Percentiles rank a stretch among this genome's conserved stretches.
phyloP scores from a whole-genome alignment of 2,113 vertebrate species.

The Coturnix japonica region DNA sequence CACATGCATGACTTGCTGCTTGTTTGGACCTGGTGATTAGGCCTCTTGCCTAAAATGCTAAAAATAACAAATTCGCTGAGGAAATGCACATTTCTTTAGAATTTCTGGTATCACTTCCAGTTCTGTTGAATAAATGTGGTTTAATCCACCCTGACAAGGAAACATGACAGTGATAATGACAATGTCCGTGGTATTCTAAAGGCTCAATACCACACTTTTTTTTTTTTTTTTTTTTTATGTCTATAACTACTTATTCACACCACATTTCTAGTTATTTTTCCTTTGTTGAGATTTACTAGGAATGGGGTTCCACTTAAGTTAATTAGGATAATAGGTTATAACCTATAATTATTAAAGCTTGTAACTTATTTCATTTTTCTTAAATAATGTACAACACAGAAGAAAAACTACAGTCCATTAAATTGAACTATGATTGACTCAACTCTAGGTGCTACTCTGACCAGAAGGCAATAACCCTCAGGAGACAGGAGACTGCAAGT shows the following conservation, averaged over 20 bases:
- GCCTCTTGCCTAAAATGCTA: background rate
- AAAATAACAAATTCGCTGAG: background rate
- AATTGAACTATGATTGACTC: constrained; percentile 19
- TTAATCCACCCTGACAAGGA: background rate
- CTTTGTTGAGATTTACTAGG: background rate
- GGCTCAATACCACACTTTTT: background rate
- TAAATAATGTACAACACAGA: background rate
- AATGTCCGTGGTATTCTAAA: background rate
- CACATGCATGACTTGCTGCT: background rate
- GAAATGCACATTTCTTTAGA: background rate
- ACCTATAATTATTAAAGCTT: constrained; percentile 16
- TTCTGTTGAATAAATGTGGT: background rate
- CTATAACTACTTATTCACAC: background rate
- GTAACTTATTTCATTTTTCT: background rate
- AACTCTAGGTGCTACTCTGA: constrained; percentile 12
- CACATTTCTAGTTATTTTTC: background rate
- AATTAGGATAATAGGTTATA: background rate
- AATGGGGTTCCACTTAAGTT: constrained; percentile 2
- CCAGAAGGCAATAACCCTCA: constrained; percentile 15
- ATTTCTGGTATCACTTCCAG: background rate
- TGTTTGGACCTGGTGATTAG: background rate
- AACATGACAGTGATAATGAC: background rate
- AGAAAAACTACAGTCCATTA: background rate
- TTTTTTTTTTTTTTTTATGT: background rate
- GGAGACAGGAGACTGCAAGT: constrained; percentile 10